These are phyloP conservation scores for Leptopilina boulardi DNA, from an alignment of 1,140 invertebrate species.

Conservation along the genomic window DNA sequence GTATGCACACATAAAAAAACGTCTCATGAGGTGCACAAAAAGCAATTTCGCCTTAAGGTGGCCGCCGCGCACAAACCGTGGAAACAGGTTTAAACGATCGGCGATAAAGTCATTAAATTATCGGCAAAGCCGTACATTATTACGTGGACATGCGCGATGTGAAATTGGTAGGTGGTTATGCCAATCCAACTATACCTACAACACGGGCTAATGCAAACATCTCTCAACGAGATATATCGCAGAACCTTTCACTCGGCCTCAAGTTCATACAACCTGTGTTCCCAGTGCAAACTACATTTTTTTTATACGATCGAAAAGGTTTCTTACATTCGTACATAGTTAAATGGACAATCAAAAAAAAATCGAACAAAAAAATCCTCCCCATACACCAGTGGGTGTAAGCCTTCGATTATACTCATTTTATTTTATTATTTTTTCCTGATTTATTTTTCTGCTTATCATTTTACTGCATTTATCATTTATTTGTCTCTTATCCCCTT, in stretches of 20 bases:
- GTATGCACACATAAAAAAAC: constrained; percentile 37
- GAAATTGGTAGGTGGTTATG: constrained; percentile 53
- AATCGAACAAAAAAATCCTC: not conserved
- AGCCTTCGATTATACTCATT: constrained; percentile 31
- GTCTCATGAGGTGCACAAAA: constrained; percentile 37
- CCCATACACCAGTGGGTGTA: constrained; percentile 52
- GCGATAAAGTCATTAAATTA: constrained; percentile 64
- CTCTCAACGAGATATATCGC: constrained; percentile 52
- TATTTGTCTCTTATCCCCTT: constrained; percentile 47
- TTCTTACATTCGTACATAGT: constrained; percentile 11
- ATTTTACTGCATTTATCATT: constrained; percentile 27
- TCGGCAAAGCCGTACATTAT: constrained; percentile 52
- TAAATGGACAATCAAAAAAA: not conserved
- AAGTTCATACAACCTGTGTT: constrained; percentile 42
- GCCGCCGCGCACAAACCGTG: constrained; percentile 38
- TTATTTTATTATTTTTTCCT: not conserved
- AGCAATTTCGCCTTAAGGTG: constrained; percentile 34
- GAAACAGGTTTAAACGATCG: constrained; percentile 57
- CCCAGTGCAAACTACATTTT: constrained; percentile 25
- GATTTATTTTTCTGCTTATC: constrained; percentile 9
- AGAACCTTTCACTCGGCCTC: constrained; percentile 54
- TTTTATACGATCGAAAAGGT: constrained; percentile 35
- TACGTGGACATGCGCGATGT: constrained; percentile 51
- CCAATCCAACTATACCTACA: constrained; percentile 40
- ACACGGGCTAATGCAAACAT: constrained; percentile 60